Percentiles rank a stretch among this genome's conserved stretches.
Conservation (phyloP, 2,888 invertebrate genomes). For the Tinea trinotella region DNA sequence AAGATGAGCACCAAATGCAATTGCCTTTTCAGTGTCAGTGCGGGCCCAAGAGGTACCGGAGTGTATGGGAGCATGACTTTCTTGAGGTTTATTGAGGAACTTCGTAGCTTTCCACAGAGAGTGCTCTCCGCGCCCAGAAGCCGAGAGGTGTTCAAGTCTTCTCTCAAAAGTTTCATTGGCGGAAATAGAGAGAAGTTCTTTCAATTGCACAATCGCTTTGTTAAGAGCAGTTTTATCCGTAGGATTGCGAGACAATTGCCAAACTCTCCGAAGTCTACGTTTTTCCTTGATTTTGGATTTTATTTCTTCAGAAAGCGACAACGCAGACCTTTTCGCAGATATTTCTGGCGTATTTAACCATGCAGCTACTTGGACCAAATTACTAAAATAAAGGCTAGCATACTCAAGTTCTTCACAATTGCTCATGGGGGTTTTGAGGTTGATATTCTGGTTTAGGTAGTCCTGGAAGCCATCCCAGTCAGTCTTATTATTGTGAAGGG, state of each 20-base stretch:
- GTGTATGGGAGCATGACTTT: no score
- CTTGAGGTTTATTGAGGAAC: no score
- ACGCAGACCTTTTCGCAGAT: not conserved
- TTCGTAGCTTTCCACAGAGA: no score
- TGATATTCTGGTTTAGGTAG: conserved; percentile 17
- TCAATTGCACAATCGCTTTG: conserved; percentile 18
- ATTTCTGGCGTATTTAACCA: conserved; percentile 20
- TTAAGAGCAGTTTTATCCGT: conserved; percentile 23
- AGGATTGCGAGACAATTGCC: conserved; percentile 23
- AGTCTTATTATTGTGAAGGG: conserved; percentile 22
- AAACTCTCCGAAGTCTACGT: conserved; percentile 21
- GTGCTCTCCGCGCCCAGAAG: no score
- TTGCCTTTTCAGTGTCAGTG: no score
- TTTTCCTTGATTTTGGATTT: conserved; percentile 22
- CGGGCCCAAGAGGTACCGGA: no score
- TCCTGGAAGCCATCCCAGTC: conserved; percentile 24
- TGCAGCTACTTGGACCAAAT: conserved; percentile 18
- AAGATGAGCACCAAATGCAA: no score
- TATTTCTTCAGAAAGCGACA: conserved; percentile 2
- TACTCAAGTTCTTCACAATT: conserved; percentile 20
- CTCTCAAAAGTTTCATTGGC: no score
- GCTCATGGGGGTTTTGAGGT: conserved; percentile 22
- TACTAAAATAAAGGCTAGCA: conserved; percentile 1
- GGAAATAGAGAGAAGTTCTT: conserved; percentile 14
- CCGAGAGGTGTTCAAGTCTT: no score